Conservation (phyloP, 2,113 vertebrate species). For the Thinocorus orbignyianus region DNA sequence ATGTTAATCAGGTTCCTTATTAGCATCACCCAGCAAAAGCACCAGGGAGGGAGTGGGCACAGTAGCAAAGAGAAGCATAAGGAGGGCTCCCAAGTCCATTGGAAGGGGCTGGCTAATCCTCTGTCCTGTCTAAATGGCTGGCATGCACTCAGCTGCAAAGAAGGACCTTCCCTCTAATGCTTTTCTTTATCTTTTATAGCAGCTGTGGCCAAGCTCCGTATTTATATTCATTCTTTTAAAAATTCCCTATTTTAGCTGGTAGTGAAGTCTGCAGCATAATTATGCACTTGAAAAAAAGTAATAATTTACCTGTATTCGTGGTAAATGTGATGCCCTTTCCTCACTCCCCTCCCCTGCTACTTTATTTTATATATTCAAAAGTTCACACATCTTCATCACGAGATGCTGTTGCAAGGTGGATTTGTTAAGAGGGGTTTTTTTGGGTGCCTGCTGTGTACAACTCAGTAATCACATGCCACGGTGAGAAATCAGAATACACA, state of each 20-base stretch:
- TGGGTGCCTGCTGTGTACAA: background rate
- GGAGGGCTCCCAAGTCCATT: background rate
- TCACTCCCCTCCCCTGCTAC: background rate
- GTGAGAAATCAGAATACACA: background rate
- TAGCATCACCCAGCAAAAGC: background rate
- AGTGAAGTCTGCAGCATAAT: background rate
- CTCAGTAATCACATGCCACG: fast-evolving
- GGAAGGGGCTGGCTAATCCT: background rate
- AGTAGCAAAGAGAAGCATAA: background rate
- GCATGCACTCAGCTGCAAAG: background rate
- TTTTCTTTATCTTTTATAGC: background rate
- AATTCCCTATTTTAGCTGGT: background rate
- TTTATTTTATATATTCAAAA: background rate
- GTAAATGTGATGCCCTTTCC: background rate
- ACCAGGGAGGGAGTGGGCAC: background rate
- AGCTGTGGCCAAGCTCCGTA: background rate
- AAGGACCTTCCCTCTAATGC: background rate
- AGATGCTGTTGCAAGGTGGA: background rate
- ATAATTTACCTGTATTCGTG: background rate
- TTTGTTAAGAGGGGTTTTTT: background rate
- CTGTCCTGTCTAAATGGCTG: background rate
- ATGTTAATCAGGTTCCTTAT: background rate
- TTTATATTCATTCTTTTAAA: background rate
- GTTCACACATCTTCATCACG: fast-evolving
- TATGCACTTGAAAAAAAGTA: background rate